These are phyloP conservation scores for Aphidoletes aphidimyza DNA, from an alignment of 2,888 invertebrate genomes.

Conservation along the genomic window DNA sequence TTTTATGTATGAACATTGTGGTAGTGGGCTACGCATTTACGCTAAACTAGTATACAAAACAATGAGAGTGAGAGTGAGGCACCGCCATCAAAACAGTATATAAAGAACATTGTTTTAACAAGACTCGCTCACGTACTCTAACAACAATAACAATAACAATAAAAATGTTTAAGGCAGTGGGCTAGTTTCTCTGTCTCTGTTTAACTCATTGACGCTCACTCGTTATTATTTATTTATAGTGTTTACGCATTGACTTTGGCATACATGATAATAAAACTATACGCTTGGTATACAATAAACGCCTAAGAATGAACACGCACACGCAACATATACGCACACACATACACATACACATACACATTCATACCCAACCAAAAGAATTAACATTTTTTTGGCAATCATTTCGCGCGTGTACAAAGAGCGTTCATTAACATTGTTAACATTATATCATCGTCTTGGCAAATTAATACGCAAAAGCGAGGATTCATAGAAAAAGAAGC, in stretches of 20 bases:
- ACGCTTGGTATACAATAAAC: neutral
- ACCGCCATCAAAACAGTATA: neutral
- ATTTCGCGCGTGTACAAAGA: neutral
- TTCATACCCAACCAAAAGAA: too few species aligned
- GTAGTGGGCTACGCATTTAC: neutral
- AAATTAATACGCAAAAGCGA: constrained; percentile 21
- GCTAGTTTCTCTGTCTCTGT: neutral
- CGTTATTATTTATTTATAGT: constrained; percentile 8
- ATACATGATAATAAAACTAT: constrained; percentile 45
- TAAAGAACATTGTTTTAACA: neutral
- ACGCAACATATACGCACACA: neutral
- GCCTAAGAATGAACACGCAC: neutral
- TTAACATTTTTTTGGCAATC: neutral
- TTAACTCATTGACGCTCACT: neutral
- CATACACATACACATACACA: too few species aligned
- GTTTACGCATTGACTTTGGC: constrained; percentile 11
- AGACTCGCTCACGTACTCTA: constrained; percentile 9
- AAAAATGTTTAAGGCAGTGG: neutral
- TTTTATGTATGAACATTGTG: neutral
- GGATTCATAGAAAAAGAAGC: neutral
- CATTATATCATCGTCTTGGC: neutral
- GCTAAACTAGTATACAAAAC: constrained; percentile 36
- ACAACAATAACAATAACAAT: constrained; percentile 11
- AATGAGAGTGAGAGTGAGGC: constrained; percentile 46
- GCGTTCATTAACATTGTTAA: neutral